A percentile compares a stretch with the other conserved stretches of the same genome.
Evolutionary conservation across 2,113 vertebrate species (phyloP).

Genomic region (Marmota flaviventris): DNA sequence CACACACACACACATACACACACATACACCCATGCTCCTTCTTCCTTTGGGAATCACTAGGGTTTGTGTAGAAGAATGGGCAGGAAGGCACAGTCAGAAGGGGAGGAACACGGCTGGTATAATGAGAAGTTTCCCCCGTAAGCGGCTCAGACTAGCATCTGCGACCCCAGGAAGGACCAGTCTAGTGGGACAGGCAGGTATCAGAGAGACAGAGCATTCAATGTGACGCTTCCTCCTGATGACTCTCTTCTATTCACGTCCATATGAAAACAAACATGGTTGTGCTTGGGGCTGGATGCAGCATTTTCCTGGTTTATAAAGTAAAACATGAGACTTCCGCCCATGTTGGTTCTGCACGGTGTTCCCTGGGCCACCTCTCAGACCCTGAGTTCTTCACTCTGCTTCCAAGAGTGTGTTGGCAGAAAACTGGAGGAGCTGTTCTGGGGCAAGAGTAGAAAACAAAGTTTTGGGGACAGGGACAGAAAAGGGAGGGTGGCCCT

Average conservation of each 20-base stretch:
- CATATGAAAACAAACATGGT: background rate
- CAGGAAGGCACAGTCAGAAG: background rate
- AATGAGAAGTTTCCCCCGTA: background rate
- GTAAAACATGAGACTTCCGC: background rate
- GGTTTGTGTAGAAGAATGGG: background rate
- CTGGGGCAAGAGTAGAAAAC: background rate
- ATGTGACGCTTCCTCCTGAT: background rate
- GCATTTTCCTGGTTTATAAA: background rate
- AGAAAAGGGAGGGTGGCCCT: background rate
- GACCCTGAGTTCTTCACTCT: background rate
- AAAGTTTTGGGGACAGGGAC: background rate
- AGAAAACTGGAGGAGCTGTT: background rate
- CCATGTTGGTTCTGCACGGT: background rate
- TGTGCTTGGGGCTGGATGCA: background rate
- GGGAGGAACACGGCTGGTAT: background rate
- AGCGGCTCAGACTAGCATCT: background rate
- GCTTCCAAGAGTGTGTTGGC: background rate
- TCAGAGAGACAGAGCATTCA: background rate
- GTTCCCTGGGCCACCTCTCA: background rate
- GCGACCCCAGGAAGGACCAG: fast-evolving
- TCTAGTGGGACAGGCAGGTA: background rate
- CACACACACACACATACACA: background rate
- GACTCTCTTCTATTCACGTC: background rate
- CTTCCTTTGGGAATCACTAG: background rate
- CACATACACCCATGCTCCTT: background rate